phyloP scores from a whole-genome alignment of 2,888 invertebrate species.

The Scaptomyza tumidula region DNA sequence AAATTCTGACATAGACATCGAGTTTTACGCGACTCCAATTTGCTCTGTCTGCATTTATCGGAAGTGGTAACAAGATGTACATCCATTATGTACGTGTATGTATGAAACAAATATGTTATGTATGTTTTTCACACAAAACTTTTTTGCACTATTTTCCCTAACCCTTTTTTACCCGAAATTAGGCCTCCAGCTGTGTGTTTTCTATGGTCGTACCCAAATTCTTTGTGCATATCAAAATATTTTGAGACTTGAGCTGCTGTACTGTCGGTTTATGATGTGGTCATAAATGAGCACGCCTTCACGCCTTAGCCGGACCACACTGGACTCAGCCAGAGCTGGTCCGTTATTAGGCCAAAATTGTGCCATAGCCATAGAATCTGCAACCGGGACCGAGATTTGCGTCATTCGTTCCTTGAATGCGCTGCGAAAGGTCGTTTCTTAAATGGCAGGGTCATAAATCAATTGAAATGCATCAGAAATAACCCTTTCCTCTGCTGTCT shows the following conservation, averaged over 20 bases:
- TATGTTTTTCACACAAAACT: background rate
- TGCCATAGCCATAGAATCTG: slow-evolving; percentile 6
- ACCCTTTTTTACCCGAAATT: slow-evolving; percentile 44
- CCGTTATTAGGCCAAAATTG: slow-evolving; percentile 39
- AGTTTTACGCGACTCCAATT: slow-evolving; percentile 52
- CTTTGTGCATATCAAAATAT: slow-evolving; percentile 80
- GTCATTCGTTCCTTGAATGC: slow-evolving; percentile 49
- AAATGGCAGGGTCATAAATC: slow-evolving; percentile 61
- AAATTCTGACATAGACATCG: slow-evolving; percentile 63
- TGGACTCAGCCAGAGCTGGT: slow-evolving; percentile 14
- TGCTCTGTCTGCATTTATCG: slow-evolving; percentile 58
- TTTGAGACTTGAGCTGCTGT: slow-evolving; percentile 72
- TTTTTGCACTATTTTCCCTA: slow-evolving; percentile 35
- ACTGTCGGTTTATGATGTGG: slow-evolving; percentile 65
- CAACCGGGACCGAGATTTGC: slow-evolving; percentile 52
- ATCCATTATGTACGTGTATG: background rate
- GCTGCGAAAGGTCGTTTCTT: slow-evolving; percentile 21
- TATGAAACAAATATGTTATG: slow-evolving; percentile 44
- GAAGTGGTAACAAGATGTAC: slow-evolving; percentile 33
- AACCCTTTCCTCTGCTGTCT: slow-evolving; percentile 57
- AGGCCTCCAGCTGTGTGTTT: slow-evolving; percentile 48
- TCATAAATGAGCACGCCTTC: slow-evolving; percentile 69
- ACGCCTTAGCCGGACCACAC: slow-evolving; percentile 57
- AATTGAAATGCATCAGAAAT: slow-evolving; percentile 15
- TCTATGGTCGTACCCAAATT: slow-evolving; percentile 38